phyloP scores from a whole-genome alignment of 2,888 invertebrate species.

The Taenaris catops region DNA sequence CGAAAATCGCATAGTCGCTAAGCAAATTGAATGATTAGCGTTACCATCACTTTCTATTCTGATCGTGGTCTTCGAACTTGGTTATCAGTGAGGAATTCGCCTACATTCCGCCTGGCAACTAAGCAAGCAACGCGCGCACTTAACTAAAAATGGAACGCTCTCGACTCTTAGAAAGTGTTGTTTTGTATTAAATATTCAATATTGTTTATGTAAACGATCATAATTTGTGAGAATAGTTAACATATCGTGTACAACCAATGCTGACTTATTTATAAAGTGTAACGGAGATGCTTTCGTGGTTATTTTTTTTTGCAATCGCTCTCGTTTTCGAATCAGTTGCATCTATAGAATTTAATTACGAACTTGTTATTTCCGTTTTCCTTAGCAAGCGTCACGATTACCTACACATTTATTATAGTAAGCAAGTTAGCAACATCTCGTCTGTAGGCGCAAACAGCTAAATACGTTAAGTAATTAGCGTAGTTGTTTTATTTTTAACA shows the following conservation, averaged over 20 bases:
- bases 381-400: constrained; percentile 14
- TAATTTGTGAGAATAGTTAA: constrained; percentile 27
- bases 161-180: constrained; percentile 64
- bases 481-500: constrained; percentile 4
- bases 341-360: constrained; percentile 20
- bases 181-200: constrained; percentile 39
- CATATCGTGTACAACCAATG: constrained; percentile 13
- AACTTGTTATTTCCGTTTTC: constrained; percentile 20
- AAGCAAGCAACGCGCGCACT: constrained; percentile 37
- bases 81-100: constrained; percentile 25
- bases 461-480: constrained; percentile 12
- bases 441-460: too few relatives aligned
- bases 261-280: constrained; percentile 4
- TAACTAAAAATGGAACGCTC: constrained; percentile 69
- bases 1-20: constrained; percentile 61
- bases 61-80: constrained; percentile 35
- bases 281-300: constrained; percentile 2
- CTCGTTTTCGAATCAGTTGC: constrained; percentile 7
- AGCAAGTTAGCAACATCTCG: too few relatives aligned
- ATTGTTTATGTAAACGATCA: constrained; percentile 18
- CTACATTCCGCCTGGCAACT: constrained; percentile 55
- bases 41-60: constrained; percentile 44
- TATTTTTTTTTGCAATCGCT: constrained; percentile 1
- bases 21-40: constrained; percentile 42
- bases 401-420: neutral